Evolutionary conservation across 2,888 invertebrate species (phyloP).

Genomic region (Agapostemon virescens): DNA sequence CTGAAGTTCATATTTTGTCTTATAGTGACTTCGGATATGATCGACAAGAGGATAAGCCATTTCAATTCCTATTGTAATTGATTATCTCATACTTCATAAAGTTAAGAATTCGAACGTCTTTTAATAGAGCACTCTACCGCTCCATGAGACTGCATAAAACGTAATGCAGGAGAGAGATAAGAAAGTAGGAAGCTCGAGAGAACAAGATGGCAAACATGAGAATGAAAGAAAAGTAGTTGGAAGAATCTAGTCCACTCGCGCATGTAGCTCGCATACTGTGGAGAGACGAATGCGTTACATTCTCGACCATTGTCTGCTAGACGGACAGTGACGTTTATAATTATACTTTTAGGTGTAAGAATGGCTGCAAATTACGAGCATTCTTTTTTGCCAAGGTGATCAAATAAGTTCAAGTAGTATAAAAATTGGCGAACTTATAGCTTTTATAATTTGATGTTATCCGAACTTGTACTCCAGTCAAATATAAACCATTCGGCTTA

Average conservation of each 20-base stretch:
- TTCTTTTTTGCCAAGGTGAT: neutral
- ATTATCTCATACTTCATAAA: neutral
- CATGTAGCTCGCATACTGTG: slow-evolving; percentile 9
- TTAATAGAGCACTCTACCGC: neutral
- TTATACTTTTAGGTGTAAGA: neutral
- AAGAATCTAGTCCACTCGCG: slow-evolving; percentile 24
- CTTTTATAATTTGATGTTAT: too few species aligned
- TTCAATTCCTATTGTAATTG: neutral
- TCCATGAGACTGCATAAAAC: neutral
- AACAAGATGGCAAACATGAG: slow-evolving; percentile 16
- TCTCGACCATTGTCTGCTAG: neutral
- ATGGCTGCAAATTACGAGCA: neutral
- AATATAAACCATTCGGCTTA: too few species aligned
- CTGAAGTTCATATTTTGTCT: too few species aligned
- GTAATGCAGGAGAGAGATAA: slow-evolving; percentile 9
- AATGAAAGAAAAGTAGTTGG: slow-evolving; percentile 8
- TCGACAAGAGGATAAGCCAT: neutral
- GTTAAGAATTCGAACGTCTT: neutral
- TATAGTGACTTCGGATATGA: neutral
- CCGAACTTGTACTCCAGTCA: neutral
- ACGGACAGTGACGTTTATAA: neutral
- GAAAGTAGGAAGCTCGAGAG: neutral
- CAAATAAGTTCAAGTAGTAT: neutral
- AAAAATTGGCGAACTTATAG: neutral
- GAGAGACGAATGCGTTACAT: neutral